Conservation (phyloP, 2,797 vertebrate genomes). For the Brachyalestes nurse region DNA sequence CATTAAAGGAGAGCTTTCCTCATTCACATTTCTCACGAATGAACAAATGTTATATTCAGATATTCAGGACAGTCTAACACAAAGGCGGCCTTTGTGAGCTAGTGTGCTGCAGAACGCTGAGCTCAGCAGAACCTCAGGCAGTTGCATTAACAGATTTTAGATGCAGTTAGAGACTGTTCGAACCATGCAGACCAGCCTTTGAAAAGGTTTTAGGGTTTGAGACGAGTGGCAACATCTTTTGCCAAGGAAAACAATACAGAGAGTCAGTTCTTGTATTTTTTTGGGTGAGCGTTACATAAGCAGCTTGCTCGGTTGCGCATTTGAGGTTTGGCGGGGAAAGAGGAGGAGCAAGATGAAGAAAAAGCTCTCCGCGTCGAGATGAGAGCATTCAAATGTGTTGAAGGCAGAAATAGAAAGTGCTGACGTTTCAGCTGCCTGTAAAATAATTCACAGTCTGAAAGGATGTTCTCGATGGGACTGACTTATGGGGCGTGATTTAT, state of each 20-base stretch:
- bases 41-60: background rate
- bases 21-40: constrained; percentile 10
- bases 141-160: background rate
- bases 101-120: background rate
- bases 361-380: background rate
- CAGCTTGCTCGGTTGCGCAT: constrained; percentile 21
- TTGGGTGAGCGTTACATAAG: constrained; percentile 45
- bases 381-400: background rate
- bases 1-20: background rate
- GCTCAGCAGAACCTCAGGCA: constrained; percentile 3
- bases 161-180: background rate
- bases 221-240: background rate
- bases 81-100: background rate
- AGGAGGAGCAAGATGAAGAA: background rate
- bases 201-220: constrained; percentile 1
- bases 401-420: constrained; percentile 17
- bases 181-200: background rate
- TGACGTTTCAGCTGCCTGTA: background rate
- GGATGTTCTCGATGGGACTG: background rate
- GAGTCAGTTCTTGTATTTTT: constrained; percentile 32
- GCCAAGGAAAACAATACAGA: constrained; percentile 26
- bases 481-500: constrained; percentile 1
- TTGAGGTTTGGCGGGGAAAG: constrained; percentile 24
- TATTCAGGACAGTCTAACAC: background rate
- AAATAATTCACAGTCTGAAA: constrained; percentile 1